Percentiles rank a stretch among this genome's conserved stretches.
Evolutionary conservation across 2,888 invertebrate species (phyloP).

Genomic region (Ryuthela nishihirai): DNA sequence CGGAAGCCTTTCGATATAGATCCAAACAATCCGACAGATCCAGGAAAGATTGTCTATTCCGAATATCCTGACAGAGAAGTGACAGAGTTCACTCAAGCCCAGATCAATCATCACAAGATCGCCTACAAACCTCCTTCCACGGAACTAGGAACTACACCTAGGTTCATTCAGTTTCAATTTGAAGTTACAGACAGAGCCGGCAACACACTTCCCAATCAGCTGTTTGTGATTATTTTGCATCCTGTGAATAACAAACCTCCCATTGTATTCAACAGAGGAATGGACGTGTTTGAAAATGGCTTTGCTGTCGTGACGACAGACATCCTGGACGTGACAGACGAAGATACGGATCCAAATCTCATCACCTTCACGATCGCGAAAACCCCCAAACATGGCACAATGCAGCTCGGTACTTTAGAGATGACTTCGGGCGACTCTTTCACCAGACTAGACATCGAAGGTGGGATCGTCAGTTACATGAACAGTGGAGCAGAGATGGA

Average conservation of each 20-base stretch:
- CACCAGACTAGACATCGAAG: conserved; percentile 45
- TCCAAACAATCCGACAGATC: conserved; percentile 44
- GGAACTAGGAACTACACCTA: conserved; percentile 49
- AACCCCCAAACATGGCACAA: conserved; percentile 46
- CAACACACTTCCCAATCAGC: conserved; percentile 47
- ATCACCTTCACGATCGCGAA: conserved; percentile 45
- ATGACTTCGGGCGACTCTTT: conserved; percentile 47
- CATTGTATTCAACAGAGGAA: conserved; percentile 46
- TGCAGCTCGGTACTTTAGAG: conserved; percentile 44
- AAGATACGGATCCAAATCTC: conserved; percentile 46
- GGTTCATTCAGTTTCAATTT: conserved; percentile 49
- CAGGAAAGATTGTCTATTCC: conserved; percentile 47
- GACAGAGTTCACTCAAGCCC: conserved; percentile 48
- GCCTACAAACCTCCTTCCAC: conserved; percentile 49
- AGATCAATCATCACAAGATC: conserved; percentile 50
- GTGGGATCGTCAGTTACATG: conserved; percentile 46
- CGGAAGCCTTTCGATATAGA: conserved; percentile 48
- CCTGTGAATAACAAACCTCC: conserved; percentile 51
- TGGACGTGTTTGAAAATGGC: conserved; percentile 47
- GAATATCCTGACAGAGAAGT: conserved; percentile 45
- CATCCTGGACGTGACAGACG: conserved; percentile 47
- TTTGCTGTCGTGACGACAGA: conserved; percentile 45
- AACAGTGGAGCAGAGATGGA: conserved; percentile 47
- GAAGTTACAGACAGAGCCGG: conserved; percentile 48
- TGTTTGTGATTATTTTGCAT: conserved; percentile 47